phyloP scores from a whole-genome alignment of 2,113 vertebrate genomes.

The Nycticebus coucang region DNA sequence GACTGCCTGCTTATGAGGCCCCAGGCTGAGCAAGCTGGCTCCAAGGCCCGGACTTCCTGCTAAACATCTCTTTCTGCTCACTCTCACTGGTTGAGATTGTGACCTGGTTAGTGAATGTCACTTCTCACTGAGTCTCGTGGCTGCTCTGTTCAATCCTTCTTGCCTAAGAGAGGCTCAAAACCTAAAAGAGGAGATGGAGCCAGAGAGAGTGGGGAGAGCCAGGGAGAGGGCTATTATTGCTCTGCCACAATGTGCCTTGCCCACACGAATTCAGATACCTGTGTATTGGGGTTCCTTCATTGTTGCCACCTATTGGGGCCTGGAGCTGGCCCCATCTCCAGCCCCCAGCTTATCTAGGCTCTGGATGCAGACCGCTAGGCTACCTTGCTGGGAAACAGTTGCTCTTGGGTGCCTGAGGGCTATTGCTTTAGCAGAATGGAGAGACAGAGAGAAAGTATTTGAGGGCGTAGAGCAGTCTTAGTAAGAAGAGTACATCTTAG shows the following conservation, averaged over 20 bases:
- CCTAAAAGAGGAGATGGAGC: background rate
- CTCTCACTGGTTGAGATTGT: background rate
- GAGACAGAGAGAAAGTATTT: too few relatives aligned
- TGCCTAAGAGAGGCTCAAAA: background rate
- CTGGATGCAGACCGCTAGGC: too few relatives aligned
- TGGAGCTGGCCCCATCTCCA: too few relatives aligned
- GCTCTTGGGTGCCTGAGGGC: too few relatives aligned
- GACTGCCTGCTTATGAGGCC: background rate
- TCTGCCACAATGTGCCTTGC: background rate
- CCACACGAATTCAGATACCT: background rate
- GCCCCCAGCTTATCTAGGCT: too few relatives aligned
- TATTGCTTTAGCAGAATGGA: too few relatives aligned
- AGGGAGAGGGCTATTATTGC: rapidly evolving
- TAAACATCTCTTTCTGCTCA: background rate
- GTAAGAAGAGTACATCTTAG: too few relatives aligned
- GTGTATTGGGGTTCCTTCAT: too few relatives aligned
- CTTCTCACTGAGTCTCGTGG: background rate
- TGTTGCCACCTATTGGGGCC: too few relatives aligned
- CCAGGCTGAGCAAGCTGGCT: background rate
- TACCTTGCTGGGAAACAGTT: too few relatives aligned
- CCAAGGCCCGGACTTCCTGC: background rate
- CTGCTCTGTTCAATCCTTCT: background rate
- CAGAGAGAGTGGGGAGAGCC: background rate
- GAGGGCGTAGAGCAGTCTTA: too few relatives aligned
- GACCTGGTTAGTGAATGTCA: rapidly evolving